Percentiles rank a stretch among this genome's conserved stretches.
These are phyloP conservation scores for Apostichopus leukothele DNA, from an alignment of 53 echinoderm and acorn worm species.

Conservation along the genomic window DNA sequence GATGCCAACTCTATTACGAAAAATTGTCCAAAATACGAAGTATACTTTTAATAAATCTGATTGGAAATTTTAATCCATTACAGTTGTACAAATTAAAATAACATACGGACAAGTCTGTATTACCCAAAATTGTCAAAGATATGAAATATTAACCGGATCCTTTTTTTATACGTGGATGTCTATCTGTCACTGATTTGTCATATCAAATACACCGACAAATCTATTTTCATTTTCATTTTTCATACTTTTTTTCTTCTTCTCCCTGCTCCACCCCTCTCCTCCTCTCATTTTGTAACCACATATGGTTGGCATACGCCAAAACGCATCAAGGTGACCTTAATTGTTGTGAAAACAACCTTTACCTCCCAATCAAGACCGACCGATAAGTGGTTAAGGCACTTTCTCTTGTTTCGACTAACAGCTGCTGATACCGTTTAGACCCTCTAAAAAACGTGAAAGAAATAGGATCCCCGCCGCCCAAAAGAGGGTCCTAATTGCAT, in stretches of 20 bases:
- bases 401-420: conserved; percentile 25
- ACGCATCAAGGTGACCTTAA: conserved; percentile 39
- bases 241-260: too few relatives aligned
- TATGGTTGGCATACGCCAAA: conserved; percentile 31
- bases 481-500: conserved; percentile 38
- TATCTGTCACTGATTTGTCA: neutral
- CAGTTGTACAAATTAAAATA: too few relatives aligned
- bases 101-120: too few relatives aligned
- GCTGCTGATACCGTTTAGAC: neutral
- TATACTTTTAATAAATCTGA: too few relatives aligned
- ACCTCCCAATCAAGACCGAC: neutral
- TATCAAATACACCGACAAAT: neutral
- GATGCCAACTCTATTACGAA: too few relatives aligned
- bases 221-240: neutral
- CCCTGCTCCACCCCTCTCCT: too few relatives aligned
- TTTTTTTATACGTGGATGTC: too few relatives aligned
- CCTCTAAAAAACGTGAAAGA: neutral
- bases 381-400: conserved; percentile 38
- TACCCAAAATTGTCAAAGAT: too few relatives aligned
- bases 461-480: conserved; percentile 26
- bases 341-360: conserved; percentile 42
- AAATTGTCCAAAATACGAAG: too few relatives aligned
- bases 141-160: too few relatives aligned
- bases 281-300: neutral
- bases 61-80: too few relatives aligned